Evolutionary conservation across 2,113 vertebrate species (phyloP).

Genomic region (Benitochromis conjunctus): DNA sequence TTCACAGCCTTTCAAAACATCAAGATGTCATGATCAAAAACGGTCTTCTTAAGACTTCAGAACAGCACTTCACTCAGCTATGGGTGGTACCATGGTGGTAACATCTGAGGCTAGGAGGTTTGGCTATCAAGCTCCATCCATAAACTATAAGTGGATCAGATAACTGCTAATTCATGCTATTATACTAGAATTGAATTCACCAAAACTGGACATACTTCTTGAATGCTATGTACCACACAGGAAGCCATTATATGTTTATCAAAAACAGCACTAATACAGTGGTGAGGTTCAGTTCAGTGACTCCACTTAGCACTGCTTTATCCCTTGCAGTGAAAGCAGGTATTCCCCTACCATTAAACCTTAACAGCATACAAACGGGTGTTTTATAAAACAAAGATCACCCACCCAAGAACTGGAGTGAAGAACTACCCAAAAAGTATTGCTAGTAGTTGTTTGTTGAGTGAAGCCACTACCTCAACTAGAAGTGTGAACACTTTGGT

Average conservation of each 20-base stretch:
- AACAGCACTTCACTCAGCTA: neutral
- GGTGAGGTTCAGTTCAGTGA: neutral
- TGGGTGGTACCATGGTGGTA: neutral
- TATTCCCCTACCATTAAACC: neutral
- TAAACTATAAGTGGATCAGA: neutral
- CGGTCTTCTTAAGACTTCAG: neutral
- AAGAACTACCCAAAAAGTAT: too few relatives aligned
- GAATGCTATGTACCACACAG: neutral
- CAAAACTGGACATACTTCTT: neutral
- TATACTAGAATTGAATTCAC: neutral
- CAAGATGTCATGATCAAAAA: neutral
- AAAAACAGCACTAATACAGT: neutral
- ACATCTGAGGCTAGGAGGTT: neutral
- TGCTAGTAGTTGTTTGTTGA: neutral
- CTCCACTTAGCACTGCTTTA: neutral
- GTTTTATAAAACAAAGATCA: neutral
- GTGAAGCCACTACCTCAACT: neutral
- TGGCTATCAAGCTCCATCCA: neutral
- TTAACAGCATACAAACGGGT: fast-evolving
- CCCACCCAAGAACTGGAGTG: neutral
- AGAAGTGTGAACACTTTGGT: neutral
- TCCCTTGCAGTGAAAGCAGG: neutral
- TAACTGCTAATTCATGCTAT: neutral
- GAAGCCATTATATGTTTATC: neutral
- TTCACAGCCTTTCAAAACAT: neutral